A percentile compares a stretch with the other conserved stretches of the same genome.
phyloP scores from a whole-genome alignment of 2,113 vertebrate genomes.

The Dicerorhinus sumatrensis region DNA sequence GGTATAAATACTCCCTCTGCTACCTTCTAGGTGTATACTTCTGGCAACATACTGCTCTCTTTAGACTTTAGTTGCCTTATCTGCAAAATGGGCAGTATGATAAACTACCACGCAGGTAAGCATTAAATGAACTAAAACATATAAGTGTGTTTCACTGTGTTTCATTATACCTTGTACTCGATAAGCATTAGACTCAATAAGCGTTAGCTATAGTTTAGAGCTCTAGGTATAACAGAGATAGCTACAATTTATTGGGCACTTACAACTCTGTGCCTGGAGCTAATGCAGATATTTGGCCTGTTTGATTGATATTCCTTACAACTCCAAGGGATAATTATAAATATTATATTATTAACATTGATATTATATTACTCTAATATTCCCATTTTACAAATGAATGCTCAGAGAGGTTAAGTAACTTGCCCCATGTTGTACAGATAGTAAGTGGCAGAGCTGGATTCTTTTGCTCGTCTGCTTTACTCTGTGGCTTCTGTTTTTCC shows the following conservation, averaged over 20 bases:
- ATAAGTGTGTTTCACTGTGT: neutral
- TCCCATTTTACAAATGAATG: slow-evolving; percentile 53
- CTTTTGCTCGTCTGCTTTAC: neutral
- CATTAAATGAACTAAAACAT: neutral
- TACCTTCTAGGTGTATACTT: neutral
- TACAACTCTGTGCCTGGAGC: neutral
- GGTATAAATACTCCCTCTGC: neutral
- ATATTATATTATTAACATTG: neutral
- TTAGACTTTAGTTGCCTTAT: neutral
- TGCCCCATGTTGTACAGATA: neutral
- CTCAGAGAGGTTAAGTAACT: neutral
- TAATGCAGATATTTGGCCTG: neutral
- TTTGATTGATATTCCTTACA: slow-evolving; percentile 42
- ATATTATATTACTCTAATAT: neutral
- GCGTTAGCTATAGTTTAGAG: neutral
- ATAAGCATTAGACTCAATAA: neutral
- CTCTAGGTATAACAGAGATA: neutral
- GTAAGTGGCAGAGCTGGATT: neutral
- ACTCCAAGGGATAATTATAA: slow-evolving; percentile 22
- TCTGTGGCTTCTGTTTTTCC: neutral
- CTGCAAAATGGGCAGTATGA: neutral
- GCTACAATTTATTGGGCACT: neutral
- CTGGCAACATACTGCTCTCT: neutral
- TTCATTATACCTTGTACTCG: neutral
- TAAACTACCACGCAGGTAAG: neutral